phyloP scores from a whole-genome alignment of 2,888 invertebrate species.

The Cheilosia soror region DNA sequence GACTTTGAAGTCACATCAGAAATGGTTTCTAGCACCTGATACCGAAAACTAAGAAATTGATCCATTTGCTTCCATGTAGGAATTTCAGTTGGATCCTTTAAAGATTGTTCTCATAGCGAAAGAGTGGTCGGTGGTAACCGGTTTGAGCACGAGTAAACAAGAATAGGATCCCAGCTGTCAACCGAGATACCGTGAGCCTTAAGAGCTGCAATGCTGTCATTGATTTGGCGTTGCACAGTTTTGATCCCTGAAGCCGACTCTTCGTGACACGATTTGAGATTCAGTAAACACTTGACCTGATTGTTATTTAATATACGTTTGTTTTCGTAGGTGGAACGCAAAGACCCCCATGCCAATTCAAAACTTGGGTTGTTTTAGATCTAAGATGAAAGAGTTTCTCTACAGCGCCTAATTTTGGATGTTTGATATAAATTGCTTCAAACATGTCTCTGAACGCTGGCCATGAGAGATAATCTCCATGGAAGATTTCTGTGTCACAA shows the following conservation, averaged over 20 bases:
- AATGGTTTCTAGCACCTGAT: too few species aligned
- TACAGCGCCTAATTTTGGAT: background rate
- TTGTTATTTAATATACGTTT: background rate
- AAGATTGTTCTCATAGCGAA: background rate
- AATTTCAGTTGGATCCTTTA: background rate
- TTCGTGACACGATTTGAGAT: background rate
- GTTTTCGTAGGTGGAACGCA: too few species aligned
- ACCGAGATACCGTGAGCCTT: background rate
- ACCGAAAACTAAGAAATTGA: too few species aligned
- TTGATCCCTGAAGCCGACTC: background rate
- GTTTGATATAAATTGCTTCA: background rate
- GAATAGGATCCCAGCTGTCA: conserved; percentile 1
- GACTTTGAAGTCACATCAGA: too few species aligned
- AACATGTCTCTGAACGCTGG: conserved; percentile 4
- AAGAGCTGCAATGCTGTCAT: background rate
- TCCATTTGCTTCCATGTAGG: too few species aligned
- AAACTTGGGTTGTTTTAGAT: background rate
- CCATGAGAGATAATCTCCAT: conserved; percentile 1
- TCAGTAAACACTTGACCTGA: background rate
- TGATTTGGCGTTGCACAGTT: background rate
- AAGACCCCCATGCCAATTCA: background rate
- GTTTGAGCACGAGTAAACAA: too few species aligned
- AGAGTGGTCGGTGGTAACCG: background rate
- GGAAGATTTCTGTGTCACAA: too few species aligned
- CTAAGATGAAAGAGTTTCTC: conserved; percentile 1